Base-by-base conservation (phyloP, 92 coral and sea anemone species). In the Epizoanthus ramosus region DNA sequence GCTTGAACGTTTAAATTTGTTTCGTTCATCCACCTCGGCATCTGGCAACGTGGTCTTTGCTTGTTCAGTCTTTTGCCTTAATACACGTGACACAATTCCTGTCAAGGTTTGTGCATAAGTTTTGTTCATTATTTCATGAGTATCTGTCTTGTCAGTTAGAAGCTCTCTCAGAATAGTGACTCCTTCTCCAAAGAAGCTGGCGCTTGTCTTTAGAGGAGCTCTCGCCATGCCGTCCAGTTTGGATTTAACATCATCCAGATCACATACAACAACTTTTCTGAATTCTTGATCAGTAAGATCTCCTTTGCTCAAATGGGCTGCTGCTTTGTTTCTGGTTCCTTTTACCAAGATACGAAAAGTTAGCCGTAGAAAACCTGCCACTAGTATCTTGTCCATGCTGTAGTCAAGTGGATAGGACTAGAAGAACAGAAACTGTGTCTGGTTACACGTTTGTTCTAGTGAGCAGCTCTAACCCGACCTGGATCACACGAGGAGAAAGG, bases 141-240 rank as follows among this genome's bases (percentile, higher is more conserved):
- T n/a, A 3, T 2, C 6, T 39, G 13, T 56, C 28, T 65, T 58
- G 22, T 57, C n/a, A n/a, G n/a, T 67, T 3, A 71, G 63, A 57
- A 57, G 8, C 23, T n/a, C 22, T 22, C 47, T 19, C 41, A 82
- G 86, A 64, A 82, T 69, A 14, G 22, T 39, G 47, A 70, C 74
- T 58, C 86, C 86, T 58, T 82, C 86, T 50, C 35, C 16, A 37
- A 82, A 82, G 39, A 82, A 82, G 56, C 80, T 71, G 2, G 70
- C 66, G 43, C 86, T 69, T 28, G 37, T 70, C 3, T 16, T 5
- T 0, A 82, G 63, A n/a, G 50, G n/a, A 37, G 59, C 79, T 82
- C 57, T 79, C 8, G 71, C 71, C 14, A 66, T 28, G 21, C 71
- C 71, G 19, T 66, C 71, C 45, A 66, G 45, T 31, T 66, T 66